phyloP scores from a whole-genome alignment of 2,797 vertebrate species.

The Psittacula derbiana region DNA sequence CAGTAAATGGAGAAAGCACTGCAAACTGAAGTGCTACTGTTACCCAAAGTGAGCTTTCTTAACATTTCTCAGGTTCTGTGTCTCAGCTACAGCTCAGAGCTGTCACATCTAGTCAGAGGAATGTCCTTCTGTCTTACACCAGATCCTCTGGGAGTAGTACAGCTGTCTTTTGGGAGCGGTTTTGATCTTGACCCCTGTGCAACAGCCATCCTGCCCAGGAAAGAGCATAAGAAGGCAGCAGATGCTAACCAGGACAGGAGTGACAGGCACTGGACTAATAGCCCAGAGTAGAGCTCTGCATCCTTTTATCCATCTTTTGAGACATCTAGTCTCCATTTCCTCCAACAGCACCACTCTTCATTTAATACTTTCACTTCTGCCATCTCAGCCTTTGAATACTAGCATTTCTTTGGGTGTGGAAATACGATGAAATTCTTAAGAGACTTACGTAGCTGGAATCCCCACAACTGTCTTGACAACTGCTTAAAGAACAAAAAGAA shows the following conservation, averaged over 20 bases:
- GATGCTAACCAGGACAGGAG: not conserved
- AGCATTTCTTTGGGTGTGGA: not conserved
- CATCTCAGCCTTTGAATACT: not conserved
- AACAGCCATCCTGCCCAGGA: not conserved
- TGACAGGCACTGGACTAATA: not conserved
- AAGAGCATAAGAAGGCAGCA: not conserved
- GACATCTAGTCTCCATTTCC: not conserved
- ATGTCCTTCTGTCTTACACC: not conserved
- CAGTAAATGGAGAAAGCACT: not conserved
- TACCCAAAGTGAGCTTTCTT: not conserved
- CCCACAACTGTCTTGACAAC: not conserved
- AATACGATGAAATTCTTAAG: constrained; percentile 9
- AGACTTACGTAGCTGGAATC: not conserved
- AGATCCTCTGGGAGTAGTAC: not conserved
- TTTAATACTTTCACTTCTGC: not conserved
- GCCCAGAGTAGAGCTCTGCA: not conserved
- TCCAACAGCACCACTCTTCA: not conserved
- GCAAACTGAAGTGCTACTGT: not conserved
- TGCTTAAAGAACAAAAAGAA: not conserved
- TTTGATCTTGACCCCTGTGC: not conserved
- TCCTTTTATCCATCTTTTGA: not conserved
- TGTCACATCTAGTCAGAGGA: accelerated
- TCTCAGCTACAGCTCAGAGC: not conserved
- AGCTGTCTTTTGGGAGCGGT: not conserved
- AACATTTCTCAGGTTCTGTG: not conserved